phyloP scores from a whole-genome alignment of 2,113 vertebrate species.

The Pollimyrus isidori region DNA sequence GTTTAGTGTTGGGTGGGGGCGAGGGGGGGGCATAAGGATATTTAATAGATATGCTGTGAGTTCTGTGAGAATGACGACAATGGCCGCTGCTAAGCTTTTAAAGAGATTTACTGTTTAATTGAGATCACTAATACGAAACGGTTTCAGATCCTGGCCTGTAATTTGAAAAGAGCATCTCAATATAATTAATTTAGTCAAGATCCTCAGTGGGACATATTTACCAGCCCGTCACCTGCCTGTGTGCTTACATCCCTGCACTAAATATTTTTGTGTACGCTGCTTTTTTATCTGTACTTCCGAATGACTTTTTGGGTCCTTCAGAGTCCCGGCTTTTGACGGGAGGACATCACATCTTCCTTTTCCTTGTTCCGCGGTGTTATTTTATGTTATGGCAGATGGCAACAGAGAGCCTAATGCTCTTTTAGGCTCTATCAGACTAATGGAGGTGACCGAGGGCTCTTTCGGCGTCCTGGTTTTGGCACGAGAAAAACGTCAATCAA shows the following conservation, averaged over 20 bases:
- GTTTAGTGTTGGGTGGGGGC: background rate
- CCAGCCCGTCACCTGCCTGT: background rate
- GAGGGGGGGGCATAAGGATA: background rate
- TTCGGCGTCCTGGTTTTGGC: slow-evolving; percentile 70
- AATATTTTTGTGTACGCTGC: background rate
- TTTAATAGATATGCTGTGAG: background rate
- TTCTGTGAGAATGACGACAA: background rate
- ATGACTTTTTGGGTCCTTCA: slow-evolving; percentile 51
- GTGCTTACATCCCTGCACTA: background rate
- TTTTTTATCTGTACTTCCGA: background rate
- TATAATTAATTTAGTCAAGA: slow-evolving; percentile 32
- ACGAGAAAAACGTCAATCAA: slow-evolving; percentile 73
- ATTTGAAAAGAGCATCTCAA: slow-evolving; percentile 36
- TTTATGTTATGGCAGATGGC: slow-evolving; percentile 83
- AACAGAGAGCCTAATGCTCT: slow-evolving; percentile 68
- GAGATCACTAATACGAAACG: slow-evolving; percentile 27
- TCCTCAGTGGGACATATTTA: slow-evolving; percentile 19
- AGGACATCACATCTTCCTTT: slow-evolving; percentile 61
- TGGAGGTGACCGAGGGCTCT: slow-evolving; percentile 76
- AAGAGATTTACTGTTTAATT: slow-evolving; percentile 22
- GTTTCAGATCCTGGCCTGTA: slow-evolving; percentile 19
- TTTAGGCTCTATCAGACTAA: slow-evolving; percentile 74
- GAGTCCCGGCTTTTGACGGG: slow-evolving; percentile 58
- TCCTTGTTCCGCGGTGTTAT: slow-evolving; percentile 61
- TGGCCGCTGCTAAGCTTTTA: slow-evolving; percentile 15